Base-by-base conservation (phyloP, 1,140 invertebrate genomes). In the Macrobrachium rosenbergii region DNA sequence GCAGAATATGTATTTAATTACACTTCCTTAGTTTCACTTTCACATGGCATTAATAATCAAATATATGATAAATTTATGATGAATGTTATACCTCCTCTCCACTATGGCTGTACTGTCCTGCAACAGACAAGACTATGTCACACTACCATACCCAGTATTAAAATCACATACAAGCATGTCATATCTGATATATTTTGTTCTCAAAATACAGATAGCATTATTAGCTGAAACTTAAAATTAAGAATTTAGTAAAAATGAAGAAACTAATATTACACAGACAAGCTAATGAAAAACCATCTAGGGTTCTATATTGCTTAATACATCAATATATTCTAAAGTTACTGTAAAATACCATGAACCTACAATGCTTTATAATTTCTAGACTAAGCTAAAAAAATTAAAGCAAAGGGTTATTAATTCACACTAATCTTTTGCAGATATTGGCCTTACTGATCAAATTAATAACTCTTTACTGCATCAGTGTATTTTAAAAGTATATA, bases 61-160 rank as follows among this genome's bases (percentile, higher is more conserved):
- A 52, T 83, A 76, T 10, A n/a, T 60, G 43, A 52, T 72, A 76
- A 52, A 83, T 43, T 75, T 85, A 37, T 79, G 67, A 16, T 78
- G 76, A 59, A 78, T 45, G 62, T 73, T 79, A 23, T 37, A 67
- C 45, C 62, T 79, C 52, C 62, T 79, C 83, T 79, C 83, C 83
- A 85, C 83, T 85, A 37, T 85, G 83, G 77, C 83, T 72, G 73
- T 63, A 69, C 83, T 85, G 83, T 79, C 83, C 67, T 58, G 52
- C 64, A 69, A 67, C 79, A 85, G 76, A 17, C 79, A 76, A 62
- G 76, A 78, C 45, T 77, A 37, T 64, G 79, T n/a, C 58, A 67
- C n/a, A 76, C 45, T 23, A 79, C 45, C 45, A 75, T 78, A 85
- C 62, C 59, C 83, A 77, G 58, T 62, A 23, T 85, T 73, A 37